A percentile compares a stretch with the other conserved stretches of the same genome.
These are phyloP conservation scores for Danio rerio DNA, from an alignment of 2,113 vertebrate species.

Conservation along the genomic window GRCz12tu NC_133194.1:11844501-11845000, in stretches of 20 bases:
- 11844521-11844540: not conserved
- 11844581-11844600: constrained; percentile 66
- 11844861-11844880: too few relatives aligned
- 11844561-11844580: not conserved
- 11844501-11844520: constrained; percentile 73
- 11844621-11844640: constrained; percentile 97
- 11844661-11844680: constrained; percentile 95
- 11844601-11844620: constrained; percentile 94
- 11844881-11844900: too few relatives aligned
- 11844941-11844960: too few relatives aligned
- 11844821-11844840: too few relatives aligned
- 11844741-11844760: constrained; percentile 90
- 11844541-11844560: too few relatives aligned
- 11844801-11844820: too few relatives aligned
- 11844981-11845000: too few relatives aligned
- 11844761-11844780: constrained; percentile 94
- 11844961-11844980: too few relatives aligned
- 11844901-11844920: too few relatives aligned
- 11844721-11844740: constrained; percentile 87
- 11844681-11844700: constrained; percentile 91
- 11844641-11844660: constrained; percentile 91
- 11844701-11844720: constrained; percentile 88
- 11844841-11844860: too few relatives aligned
- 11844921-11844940: too few relatives aligned
- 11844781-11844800: constrained; percentile 70